phyloP scores from a whole-genome alignment of 2,888 invertebrate species.

The Erebia palarica region DNA sequence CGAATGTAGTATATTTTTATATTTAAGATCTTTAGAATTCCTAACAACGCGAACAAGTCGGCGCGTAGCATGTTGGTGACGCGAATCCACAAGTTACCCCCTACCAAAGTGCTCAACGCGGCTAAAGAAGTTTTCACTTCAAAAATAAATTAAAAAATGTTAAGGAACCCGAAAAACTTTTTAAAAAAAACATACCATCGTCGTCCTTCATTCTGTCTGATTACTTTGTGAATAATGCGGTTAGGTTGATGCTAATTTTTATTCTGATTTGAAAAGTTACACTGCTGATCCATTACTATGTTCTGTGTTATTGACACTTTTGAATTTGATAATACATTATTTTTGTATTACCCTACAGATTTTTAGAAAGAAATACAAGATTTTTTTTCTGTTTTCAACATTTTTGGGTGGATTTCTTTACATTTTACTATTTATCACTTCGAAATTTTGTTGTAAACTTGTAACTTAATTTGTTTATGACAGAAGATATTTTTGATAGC shows the following conservation, averaged over 20 bases:
- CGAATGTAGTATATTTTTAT: too few species aligned
- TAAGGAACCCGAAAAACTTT: too few species aligned
- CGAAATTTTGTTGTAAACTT: neutral
- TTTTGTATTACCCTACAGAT: neutral
- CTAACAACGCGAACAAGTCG: too few species aligned
- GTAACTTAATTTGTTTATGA: constrained; percentile 4
- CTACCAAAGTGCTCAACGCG: too few species aligned
- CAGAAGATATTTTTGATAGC: constrained; percentile 11
- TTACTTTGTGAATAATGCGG: constrained; percentile 8
- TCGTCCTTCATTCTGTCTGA: constrained; percentile 36
- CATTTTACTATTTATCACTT: constrained; percentile 6
- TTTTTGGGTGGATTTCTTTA: constrained; percentile 12
- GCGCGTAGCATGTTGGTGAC: too few species aligned
- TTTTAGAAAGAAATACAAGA: neutral
- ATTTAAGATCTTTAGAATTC: too few species aligned
- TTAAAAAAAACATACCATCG: constrained; percentile 33
- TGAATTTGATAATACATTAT: neutral
- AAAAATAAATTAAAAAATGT: too few species aligned
- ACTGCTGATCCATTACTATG: neutral
- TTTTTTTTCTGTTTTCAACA: neutral
- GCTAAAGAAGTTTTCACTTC: too few species aligned
- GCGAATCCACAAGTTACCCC: too few species aligned
- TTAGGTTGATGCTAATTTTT: neutral
- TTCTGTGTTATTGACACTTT: neutral
- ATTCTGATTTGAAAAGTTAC: neutral